Percentiles rank a stretch among this genome's conserved stretches.
Evolutionary conservation across 2,888 invertebrate genomes (phyloP).

Genomic region (Synanthedon formicaeformis): DNA sequence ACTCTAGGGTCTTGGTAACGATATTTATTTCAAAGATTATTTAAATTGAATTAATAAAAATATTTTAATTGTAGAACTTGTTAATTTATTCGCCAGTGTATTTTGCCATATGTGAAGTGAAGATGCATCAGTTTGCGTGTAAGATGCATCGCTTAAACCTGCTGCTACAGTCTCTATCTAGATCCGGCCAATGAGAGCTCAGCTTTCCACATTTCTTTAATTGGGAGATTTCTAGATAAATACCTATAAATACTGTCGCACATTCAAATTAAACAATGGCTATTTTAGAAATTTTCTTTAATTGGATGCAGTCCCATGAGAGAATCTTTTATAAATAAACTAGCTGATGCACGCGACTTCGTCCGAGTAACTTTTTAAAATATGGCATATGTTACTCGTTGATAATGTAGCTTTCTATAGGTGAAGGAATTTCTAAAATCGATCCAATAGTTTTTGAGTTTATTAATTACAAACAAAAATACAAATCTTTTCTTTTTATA

Average conservation of each 20-base stretch:
- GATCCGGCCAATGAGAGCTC: conserved; percentile 37
- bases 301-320: no score
- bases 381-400: no score
- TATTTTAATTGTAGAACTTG: neutral
- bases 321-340: no score
- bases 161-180: conserved; percentile 35
- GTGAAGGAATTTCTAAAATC: no score
- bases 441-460: no score
- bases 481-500: no score
- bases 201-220: conserved; percentile 33
- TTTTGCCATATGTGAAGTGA: neutral
- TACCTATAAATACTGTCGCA: neutral
- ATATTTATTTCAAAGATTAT: conserved; percentile 21
- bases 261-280: no score
- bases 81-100: neutral
- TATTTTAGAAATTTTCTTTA: no score
- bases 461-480: no score
- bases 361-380: no score
- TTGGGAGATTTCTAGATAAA: conserved; percentile 33
- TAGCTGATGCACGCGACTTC: no score
- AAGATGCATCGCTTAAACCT: conserved; percentile 33
- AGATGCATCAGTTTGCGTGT: conserved; percentile 36
- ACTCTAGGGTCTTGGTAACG: conserved; percentile 32
- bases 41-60: conserved; percentile 14
- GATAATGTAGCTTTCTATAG: no score